A percentile compares a stretch with the other conserved stretches of the same genome.
Conservation (phyloP, 2,113 vertebrate species). For the Trinectes maculatus region DNA sequence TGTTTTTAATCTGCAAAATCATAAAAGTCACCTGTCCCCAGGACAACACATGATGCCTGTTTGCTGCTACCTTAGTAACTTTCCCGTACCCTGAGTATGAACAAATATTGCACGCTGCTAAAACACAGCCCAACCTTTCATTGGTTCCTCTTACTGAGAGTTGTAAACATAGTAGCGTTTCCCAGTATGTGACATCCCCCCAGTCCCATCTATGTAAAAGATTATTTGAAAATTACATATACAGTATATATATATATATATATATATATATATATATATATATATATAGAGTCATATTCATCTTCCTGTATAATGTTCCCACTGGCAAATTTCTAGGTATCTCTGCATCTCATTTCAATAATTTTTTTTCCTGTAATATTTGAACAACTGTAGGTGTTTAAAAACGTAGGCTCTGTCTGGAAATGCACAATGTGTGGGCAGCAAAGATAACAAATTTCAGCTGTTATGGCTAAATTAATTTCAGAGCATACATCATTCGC, state of each 20-base stretch:
- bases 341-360: not conserved
- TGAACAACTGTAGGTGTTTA: not conserved
- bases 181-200: conserved; percentile 4
- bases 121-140: conserved; percentile 9
- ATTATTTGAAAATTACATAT: no score
- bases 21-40: not conserved
- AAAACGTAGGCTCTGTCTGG: not conserved
- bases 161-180: conserved; percentile 56
- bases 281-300: no score
- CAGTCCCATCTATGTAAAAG: no score
- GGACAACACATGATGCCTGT: not conserved
- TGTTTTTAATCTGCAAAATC: no score
- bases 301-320: not conserved
- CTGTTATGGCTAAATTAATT: not conserved
- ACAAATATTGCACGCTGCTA: conserved; percentile 61
- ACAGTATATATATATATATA: no score
- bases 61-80: conserved; percentile 29
- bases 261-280: no score
- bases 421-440: not conserved
- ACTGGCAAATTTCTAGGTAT: not conserved
- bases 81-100: not conserved
- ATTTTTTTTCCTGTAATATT: no score
- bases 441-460: not conserved
- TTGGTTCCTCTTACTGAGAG: conserved; percentile 40
- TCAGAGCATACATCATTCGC: conserved; percentile 7